Evolutionary conservation across 1,140 invertebrate species (phyloP), one percentile per base, ranked within the genome.

Genomic region (Drusus annulatus): DNA sequence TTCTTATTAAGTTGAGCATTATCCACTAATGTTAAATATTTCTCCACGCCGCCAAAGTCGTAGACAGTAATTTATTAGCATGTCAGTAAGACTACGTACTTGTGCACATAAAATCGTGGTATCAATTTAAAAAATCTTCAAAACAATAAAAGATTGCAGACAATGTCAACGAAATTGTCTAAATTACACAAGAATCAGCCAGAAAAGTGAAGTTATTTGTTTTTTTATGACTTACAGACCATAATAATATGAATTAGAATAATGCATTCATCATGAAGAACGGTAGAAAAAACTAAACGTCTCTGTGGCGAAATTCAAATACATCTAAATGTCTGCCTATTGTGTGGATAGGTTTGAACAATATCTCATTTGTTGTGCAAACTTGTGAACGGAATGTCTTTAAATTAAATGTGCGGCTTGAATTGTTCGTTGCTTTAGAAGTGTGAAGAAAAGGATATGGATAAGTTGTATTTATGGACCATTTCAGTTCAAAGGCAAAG

Each of bases 241-340:
- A 65, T n/a, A 31, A 13, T 13, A 31, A 65, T 28, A 16, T 65
- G 21, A 31, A 65, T 28, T 16, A 65, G 28, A 36, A 28, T 28
- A 65, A 28, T n/a, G 28, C 16, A 65, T n/a, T 25, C 16, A 25
- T 28, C 62, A 31, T 65, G 28, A 65, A 65, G 25, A 65, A 15
- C 62, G 21, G 56, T 16, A 13, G 25, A 65, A 28, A 21, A 25
- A 65, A 25, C 28, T 15, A 65, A 25, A 65, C 28, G 28, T 10
- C 62, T 28, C 3, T 5, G 25, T 65, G 21, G 23, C 21, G 28
- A 65, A 25, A 65, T 65, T 31, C 62, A 65, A 65, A 65, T 65
- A 65, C n/a, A 28, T 28, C 60, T 63, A 28, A 63, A 28, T 28
- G 60, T 31, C 13, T 65, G 62, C 16, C 62, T 28, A 65, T 65